A percentile compares a stretch with the other conserved stretches of the same genome.
These are phyloP conservation scores for Drosophila arizonae DNA, from an alignment of 1,140 invertebrate genomes.

Conservation along the genomic window DNA sequence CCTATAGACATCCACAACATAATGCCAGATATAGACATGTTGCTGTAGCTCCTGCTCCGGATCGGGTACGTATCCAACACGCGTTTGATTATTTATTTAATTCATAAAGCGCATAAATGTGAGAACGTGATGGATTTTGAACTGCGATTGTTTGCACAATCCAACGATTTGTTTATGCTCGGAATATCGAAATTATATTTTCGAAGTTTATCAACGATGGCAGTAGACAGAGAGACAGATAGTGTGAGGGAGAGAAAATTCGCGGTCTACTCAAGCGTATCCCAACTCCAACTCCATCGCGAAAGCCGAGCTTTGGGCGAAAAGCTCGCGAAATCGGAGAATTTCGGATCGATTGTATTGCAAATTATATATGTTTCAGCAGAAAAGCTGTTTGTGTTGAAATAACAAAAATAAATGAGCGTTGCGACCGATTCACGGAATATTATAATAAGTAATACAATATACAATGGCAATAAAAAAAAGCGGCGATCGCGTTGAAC, in stretches of 20 bases:
- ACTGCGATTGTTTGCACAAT: constrained; percentile 23
- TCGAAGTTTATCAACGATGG: constrained; percentile 7
- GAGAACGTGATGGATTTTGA: constrained; percentile 17
- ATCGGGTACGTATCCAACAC: constrained; percentile 45
- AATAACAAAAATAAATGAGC: constrained; percentile 44
- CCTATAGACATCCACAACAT: constrained; percentile 19
- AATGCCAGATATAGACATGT: constrained; percentile 17
- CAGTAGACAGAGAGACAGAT: background rate
- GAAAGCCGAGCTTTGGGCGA: constrained; percentile 22
- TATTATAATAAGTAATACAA: constrained; percentile 49
- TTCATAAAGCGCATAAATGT: constrained; percentile 23
- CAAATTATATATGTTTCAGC: constrained; percentile 38
- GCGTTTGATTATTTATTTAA: constrained; percentile 43
- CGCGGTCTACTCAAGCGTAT: constrained; percentile 29
- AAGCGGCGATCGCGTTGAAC: constrained; percentile 33
- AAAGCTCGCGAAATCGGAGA: constrained; percentile 34
- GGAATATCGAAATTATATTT: constrained; percentile 6
- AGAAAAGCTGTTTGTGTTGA: constrained; percentile 38
- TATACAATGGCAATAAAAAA: constrained; percentile 32
- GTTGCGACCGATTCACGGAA: constrained; percentile 42
- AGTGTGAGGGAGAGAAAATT: background rate
- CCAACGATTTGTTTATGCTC: constrained; percentile 16
- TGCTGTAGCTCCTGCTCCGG: constrained; percentile 26
- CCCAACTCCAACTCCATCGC: constrained; percentile 27
- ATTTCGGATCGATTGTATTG: constrained; percentile 25